Base-by-base conservation (phyloP, 2,797 vertebrate species). In the Ctenopoma kingsleyae region DNA sequence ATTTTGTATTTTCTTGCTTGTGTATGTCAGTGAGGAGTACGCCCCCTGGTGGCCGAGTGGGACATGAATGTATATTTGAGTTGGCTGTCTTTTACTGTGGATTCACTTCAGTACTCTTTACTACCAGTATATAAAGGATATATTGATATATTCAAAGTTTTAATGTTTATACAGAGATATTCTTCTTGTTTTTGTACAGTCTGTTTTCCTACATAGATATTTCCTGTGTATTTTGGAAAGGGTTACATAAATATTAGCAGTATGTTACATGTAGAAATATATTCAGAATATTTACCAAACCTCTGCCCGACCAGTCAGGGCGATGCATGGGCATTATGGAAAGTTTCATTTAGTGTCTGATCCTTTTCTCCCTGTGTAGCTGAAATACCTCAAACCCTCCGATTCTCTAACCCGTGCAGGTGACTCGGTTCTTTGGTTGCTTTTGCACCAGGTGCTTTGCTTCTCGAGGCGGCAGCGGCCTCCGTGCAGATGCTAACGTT, bases 141-240 rank as follows among this genome's bases (percentile, higher is more conserved):
- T 90, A 88, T 90, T 95, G 92, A 91, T 89, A 85, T 93, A 93
- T 93, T 90, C 92, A 91, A 94, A 90, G 93, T 93, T 96, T 92
- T 94, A 96, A 95, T 96, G 93, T 96, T 96, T 96, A 93, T 96
- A 96, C 94, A 94, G 95, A 96, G 92, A 86, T 94, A 93, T 94
- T 95, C 91, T 94, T 89, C 90, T 54, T 94, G 36, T 75, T 67
- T 95, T 96, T 96, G 94, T 96, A 97, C 92, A 95, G 93, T 95
- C 94, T 96, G 94, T 95, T 85, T 96, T 95, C 92, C 93, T 94
- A 93, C 90, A 83, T 93, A 93, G 91, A 95, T 94, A 91, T 86
- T 85, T 85, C 71, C 60, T 89, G 81, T 87, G 71, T 81, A 79
- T 87, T 85, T 89, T 94, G 91, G 91, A 94, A 93, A 87, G 66